A percentile compares a stretch with the other conserved stretches of the same genome.
phyloP scores from a whole-genome alignment of 2,797 vertebrate genomes.

The Acestrorhynchus altus region DNA sequence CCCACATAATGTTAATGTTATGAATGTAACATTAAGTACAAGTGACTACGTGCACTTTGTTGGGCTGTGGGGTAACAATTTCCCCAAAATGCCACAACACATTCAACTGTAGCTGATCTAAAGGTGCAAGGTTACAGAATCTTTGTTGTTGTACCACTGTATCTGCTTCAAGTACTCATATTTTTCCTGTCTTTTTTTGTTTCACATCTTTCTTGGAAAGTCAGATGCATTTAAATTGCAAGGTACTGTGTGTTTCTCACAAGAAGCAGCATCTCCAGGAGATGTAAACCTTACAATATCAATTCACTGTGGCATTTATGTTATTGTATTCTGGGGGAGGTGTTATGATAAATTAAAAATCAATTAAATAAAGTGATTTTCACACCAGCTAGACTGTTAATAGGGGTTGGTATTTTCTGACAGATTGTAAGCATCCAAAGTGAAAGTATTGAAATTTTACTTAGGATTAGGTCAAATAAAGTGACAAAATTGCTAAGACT shows the following conservation, averaged over 20 bases:
- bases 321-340: background rate
- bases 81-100: background rate
- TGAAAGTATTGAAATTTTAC: too few relatives aligned
- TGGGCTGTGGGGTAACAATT: conserved; percentile 7
- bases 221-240: background rate
- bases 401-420: background rate
- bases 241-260: background rate
- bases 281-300: background rate
- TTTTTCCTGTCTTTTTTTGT: conserved; percentile 34
- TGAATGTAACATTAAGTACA: background rate
- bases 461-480: too few relatives aligned
- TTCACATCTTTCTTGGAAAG: conserved; percentile 5
- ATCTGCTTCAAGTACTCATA: background rate
- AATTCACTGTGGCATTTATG: background rate
- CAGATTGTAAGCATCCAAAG: background rate
- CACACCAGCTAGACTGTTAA: background rate
- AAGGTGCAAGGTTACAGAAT: conserved; percentile 25
- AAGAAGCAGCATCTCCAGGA: background rate
- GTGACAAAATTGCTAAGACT: too few relatives aligned
- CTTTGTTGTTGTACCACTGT: background rate
- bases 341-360: background rate
- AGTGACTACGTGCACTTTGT: conserved; percentile 4
- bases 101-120: conserved; percentile 25
- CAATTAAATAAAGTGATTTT: background rate
- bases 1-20: conserved; percentile 4